Percentiles rank a stretch among this genome's conserved stretches.
phyloP scores from a whole-genome alignment of 2,888 invertebrate species.

The Ochropleura leucogaster region DNA sequence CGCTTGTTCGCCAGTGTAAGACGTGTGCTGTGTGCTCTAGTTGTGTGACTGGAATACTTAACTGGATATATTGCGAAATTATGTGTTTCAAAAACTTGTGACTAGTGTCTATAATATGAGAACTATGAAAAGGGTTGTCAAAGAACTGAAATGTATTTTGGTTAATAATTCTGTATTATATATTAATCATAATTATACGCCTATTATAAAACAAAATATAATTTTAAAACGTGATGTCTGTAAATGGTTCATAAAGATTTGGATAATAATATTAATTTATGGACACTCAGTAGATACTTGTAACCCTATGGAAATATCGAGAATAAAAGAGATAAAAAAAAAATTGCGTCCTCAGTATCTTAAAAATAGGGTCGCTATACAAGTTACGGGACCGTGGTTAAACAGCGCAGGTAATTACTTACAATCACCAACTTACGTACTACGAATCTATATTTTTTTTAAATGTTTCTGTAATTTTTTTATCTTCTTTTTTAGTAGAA shows the following conservation, averaged over 20 bases:
- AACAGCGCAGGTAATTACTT: not conserved
- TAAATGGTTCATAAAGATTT: not conserved
- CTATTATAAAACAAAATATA: not conserved
- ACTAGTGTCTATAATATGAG: not conserved
- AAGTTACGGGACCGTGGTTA: not conserved
- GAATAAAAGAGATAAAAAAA: not conserved
- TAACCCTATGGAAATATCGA: not conserved
- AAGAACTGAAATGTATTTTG: not conserved
- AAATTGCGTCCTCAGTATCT: not conserved
- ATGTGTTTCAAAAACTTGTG: constrained; percentile 2
- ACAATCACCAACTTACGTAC: not conserved
- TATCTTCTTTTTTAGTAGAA: not conserved
- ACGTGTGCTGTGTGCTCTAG: constrained; percentile 1
- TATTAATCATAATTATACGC: not conserved
- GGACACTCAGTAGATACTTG: not conserved
- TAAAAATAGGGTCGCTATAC: not conserved
- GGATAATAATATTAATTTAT: not conserved
- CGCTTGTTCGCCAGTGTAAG: not conserved
- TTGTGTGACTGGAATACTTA: not conserved
- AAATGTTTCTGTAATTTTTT: not conserved
- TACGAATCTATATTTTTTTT: not conserved
- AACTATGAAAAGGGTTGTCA: not conserved
- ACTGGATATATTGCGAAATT: not conserved
- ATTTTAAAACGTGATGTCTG: not conserved
- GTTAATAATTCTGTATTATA: not conserved